Conservation (phyloP, 1,140 invertebrate species). For the Apocrypta bakeri region DNA sequence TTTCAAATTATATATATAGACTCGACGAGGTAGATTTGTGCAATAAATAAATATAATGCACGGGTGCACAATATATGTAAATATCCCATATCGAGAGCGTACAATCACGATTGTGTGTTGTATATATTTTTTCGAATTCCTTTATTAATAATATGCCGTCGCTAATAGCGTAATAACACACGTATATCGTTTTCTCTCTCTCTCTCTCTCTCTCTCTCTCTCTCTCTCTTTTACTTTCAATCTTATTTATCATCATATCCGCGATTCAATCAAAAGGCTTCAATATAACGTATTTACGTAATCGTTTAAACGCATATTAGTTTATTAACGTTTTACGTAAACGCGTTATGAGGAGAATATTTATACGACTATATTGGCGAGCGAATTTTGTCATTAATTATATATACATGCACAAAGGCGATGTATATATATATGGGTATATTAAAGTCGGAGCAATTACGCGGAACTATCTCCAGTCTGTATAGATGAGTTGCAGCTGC, state of each 20-base stretch:
- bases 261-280: background rate
- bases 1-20: background rate
- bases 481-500: background rate
- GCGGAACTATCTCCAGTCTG: background rate
- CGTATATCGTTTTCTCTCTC: too few relatives aligned
- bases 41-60: background rate
- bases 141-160: background rate
- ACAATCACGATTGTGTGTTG: background rate
- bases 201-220: background rate
- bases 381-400: background rate
- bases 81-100: background rate
- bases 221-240: background rate
- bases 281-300: too few relatives aligned
- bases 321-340: background rate
- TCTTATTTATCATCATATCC: background rate
- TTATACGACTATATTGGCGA: background rate
- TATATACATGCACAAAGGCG: background rate
- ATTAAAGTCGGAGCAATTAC: constrained; percentile 5
- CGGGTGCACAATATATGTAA: background rate
- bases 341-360: background rate
- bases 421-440: too few relatives aligned
- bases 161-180: background rate
- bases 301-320: background rate
- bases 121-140: background rate
- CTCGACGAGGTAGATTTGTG: background rate